Evolutionary conservation across 2,797 vertebrate species (phyloP).

Genomic region (Ctenosaura bakeri): DNA sequence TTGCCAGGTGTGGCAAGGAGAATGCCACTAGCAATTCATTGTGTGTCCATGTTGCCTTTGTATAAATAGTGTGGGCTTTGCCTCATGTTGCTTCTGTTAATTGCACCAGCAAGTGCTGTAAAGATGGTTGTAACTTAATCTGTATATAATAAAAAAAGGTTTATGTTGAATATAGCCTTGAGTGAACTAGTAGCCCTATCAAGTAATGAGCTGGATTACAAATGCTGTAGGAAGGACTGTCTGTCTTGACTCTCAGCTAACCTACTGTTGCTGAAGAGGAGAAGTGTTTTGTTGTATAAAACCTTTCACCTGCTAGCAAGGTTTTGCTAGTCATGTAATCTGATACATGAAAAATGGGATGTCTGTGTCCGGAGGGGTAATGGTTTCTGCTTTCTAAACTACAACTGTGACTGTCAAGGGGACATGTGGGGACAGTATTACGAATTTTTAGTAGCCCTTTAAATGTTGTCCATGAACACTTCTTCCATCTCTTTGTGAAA

Average conservation of each 20-base stretch:
- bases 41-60: constrained; percentile 9
- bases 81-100: constrained; percentile 28
- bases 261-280: not conserved
- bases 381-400: not conserved
- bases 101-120: constrained; percentile 58
- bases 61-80: constrained; percentile 21
- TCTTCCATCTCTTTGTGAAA: too few relatives aligned
- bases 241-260: not conserved
- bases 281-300: not conserved
- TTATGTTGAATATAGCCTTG: constrained; percentile 65
- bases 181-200: not conserved
- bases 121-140: constrained; percentile 74
- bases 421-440: too few relatives aligned
- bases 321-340: not conserved
- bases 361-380: too few relatives aligned
- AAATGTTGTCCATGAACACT: not conserved
- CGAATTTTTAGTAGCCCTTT: too few relatives aligned
- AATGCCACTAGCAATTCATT: constrained; percentile 1
- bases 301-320: not conserved
- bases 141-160: constrained; percentile 74
- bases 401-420: not conserved
- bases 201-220: not conserved
- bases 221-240: not conserved
- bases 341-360: not conserved
- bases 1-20: not conserved